Conservation (phyloP, 2,797 vertebrate species). For the Leptodon cayanensis region DNA sequence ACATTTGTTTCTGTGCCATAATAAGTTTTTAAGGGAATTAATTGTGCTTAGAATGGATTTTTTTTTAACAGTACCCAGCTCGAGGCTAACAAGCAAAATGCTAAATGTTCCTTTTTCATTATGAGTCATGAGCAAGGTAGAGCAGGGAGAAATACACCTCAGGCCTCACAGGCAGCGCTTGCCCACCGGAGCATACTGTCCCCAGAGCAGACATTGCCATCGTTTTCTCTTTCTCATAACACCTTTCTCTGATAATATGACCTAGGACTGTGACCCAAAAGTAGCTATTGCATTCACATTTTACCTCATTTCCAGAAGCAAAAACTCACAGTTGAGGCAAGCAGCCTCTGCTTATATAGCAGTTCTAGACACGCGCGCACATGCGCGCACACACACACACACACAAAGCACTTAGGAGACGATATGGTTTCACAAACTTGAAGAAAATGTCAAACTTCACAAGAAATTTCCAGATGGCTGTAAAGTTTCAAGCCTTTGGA, state of each 20-base stretch:
- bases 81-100: not conserved
- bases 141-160: not conserved
- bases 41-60: not conserved
- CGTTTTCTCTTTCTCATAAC: not conserved
- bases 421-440: not conserved
- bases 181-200: fast-evolving
- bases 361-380: not conserved
- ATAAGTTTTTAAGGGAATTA: not conserved
- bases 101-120: not conserved
- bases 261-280: not conserved
- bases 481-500: not conserved
- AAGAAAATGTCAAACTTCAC: not conserved
- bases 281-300: not conserved
- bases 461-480: not conserved
- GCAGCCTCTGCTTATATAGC: not conserved
- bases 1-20: not conserved
- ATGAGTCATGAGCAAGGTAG: not conserved
- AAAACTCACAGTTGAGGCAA: not conserved
- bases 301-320: not conserved
- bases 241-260: not conserved
- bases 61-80: not conserved
- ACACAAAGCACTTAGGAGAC: not conserved
- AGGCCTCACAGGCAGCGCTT: fast-evolving
- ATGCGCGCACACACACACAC: fast-evolving
- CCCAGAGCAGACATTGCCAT: not conserved